phyloP scores from a whole-genome alignment of 92 coral and sea anemone species.

The Nematostella vectensis region DNA sequence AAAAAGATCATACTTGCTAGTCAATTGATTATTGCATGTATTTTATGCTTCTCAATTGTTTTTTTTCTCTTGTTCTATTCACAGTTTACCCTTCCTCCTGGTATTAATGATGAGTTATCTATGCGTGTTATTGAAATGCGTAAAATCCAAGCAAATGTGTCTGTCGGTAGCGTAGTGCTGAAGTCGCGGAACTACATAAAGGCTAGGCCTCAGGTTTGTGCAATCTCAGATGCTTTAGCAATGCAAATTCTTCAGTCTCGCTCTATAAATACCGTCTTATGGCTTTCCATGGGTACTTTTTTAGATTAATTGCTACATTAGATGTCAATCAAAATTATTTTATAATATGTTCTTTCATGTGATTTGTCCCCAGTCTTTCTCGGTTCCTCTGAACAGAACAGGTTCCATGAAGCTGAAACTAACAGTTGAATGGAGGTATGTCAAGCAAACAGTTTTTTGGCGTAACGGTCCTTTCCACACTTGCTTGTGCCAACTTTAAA shows the following conservation, averaged over 20 bases:
- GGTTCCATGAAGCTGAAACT: constrained; percentile 85
- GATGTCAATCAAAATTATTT: too few species aligned
- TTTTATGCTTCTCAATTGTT: too few species aligned
- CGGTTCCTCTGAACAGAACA: constrained; percentile 91
- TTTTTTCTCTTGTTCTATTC: constrained; percentile 1
- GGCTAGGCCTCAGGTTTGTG: constrained; percentile 73
- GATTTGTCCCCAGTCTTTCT: constrained; percentile 68
- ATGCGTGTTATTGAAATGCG: constrained; percentile 78
- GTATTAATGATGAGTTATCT: constrained; percentile 56
- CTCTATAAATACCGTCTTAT: neutral
- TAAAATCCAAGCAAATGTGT: constrained; percentile 80
- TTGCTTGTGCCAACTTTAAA: too few species aligned
- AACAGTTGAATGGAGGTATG: constrained; percentile 92
- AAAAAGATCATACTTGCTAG: too few species aligned
- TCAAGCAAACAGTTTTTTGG: too few species aligned
- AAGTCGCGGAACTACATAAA: constrained; percentile 85
- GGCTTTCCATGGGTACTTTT: too few species aligned
- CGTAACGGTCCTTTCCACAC: too few species aligned
- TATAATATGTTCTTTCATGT: too few species aligned
- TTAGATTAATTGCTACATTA: too few species aligned
- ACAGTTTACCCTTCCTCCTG: constrained; percentile 67
- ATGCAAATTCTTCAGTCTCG: neutral
- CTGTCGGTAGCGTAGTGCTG: constrained; percentile 67
- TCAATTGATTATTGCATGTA: too few species aligned
- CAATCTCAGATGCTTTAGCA: too few species aligned